These are phyloP conservation scores for Lycorma delicatula DNA, from an alignment of 1,140 invertebrate genomes.

Conservation along the genomic window DNA sequence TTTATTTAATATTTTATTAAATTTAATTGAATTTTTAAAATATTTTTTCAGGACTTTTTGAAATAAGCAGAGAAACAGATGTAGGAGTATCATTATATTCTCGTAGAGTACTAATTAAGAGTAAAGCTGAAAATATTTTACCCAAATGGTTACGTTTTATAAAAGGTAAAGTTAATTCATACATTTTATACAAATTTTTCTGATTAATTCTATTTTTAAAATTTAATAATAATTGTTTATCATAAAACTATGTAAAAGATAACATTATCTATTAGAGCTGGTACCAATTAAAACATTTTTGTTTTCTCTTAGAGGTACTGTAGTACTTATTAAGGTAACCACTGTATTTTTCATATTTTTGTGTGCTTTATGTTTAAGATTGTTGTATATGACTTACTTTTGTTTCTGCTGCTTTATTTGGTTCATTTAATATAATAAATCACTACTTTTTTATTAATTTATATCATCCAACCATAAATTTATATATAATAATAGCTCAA, in stretches of 20 bases:
- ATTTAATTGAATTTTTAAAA: constrained; percentile 9
- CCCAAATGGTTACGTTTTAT: constrained; percentile 92
- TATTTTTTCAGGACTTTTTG: constrained; percentile 57
- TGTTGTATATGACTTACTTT: no score
- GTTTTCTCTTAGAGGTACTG: no score
- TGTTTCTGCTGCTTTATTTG: no score
- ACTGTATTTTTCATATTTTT: no score
- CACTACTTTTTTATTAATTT: no score
- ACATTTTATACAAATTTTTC: background rate
- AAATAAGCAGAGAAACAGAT: constrained; percentile 74
- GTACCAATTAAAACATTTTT: constrained; percentile 12
- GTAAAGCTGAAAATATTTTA: constrained; percentile 79
- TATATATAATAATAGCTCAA: no score
- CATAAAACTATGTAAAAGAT: no score
- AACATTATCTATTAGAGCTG: no score
- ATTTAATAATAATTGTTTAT: constrained; percentile 13
- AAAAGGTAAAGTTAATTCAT: constrained; percentile 53
- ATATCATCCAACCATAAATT: no score
- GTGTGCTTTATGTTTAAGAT: no score
- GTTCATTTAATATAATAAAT: no score
- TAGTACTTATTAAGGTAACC: no score
- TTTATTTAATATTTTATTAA: background rate
- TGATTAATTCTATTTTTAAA: constrained; percentile 14
- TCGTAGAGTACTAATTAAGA: constrained; percentile 82
- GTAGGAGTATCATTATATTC: constrained; percentile 83